Evolutionary conservation across 2,113 vertebrate species (phyloP), one percentile per base, ranked within the genome.

Genomic region (Hystrix brachyura): DNA sequence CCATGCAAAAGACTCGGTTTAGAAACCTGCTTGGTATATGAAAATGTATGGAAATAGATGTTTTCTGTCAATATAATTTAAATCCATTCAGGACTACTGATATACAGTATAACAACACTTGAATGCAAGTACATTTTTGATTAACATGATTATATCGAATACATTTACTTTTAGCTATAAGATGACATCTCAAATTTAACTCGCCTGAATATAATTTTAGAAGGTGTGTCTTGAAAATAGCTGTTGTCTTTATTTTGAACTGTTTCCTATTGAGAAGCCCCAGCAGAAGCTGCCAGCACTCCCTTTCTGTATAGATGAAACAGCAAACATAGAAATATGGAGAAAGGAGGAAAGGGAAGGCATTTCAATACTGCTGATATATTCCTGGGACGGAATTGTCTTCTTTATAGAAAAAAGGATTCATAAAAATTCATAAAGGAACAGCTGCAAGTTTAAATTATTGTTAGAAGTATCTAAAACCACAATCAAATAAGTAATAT

Each of bases 51-150:
- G 74, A 96, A 96, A 92, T 83, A 72, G 64, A 71, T 96, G 84
- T 96, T 95, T 96, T 95, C 95, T 97, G 84, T 95, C 97, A 96
- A 94, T 94, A 91, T 85, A 67, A 97, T 97, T 97, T 94, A 96
- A 85, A 94, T 71, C 60, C 29, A 85, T 38, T 67, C 81, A 74
- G 14, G 55, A 92, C n/a, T 53, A 64, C 48, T 82, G 43, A 71
- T 57, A 19, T n/a, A 76, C 72, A 78, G 46, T 78, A 23, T 86
- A 91, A 48, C 91, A 94, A 59, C 55, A 82, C 21, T 94, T 95
- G 65, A 92, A 95, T 64, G 76, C 48, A 95, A 87, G 87, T 72
- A 76, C 53, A 91, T 82, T 97, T 97, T 95, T 96, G 71, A 93
- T 92, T 87, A 92, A 82, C 46, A 94, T 72, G 85, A 96, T 95